Percentiles rank a stretch among this genome's conserved stretches.
Evolutionary conservation across 2,113 vertebrate genomes (phyloP).

Genomic region (Crotophaga sulcirostris): DNA sequence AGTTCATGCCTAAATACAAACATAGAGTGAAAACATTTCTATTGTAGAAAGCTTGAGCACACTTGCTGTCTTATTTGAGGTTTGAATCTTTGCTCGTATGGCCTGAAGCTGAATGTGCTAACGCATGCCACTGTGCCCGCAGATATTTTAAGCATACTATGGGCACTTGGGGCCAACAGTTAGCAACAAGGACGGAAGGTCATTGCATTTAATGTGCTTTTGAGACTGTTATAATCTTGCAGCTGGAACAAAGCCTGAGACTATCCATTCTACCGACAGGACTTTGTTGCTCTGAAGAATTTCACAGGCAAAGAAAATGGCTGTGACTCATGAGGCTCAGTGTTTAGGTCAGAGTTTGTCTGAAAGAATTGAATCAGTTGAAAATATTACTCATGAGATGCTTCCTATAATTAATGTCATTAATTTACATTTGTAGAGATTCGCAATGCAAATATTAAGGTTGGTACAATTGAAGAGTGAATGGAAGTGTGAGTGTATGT

Average conservation of each 20-base stretch:
- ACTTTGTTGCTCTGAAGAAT: slow-evolving; percentile 4
- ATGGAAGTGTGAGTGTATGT: neutral
- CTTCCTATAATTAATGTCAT: slow-evolving; percentile 44
- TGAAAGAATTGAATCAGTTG: slow-evolving; percentile 5
- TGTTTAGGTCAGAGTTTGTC: slow-evolving; percentile 25
- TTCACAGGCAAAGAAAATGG: neutral
- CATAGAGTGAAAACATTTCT: neutral
- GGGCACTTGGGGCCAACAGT: neutral
- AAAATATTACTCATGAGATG: slow-evolving; percentile 23
- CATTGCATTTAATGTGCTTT: slow-evolving; percentile 8
- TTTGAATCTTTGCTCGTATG: neutral
- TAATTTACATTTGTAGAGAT: neutral
- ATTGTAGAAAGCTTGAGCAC: neutral
- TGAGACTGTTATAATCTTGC: neutral
- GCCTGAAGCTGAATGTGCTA: neutral
- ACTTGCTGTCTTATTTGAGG: neutral
- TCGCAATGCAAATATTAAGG: neutral
- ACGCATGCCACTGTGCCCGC: neutral
- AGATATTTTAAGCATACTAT: neutral
- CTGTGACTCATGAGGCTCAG: slow-evolving; percentile 8
- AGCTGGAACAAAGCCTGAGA: neutral
- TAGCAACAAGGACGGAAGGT: slow-evolving; percentile 12
- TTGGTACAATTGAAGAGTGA: neutral
- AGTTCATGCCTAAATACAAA: neutral
- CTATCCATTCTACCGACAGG: neutral